These are phyloP conservation scores for Criorhina ranunculi DNA, from an alignment of 2,888 invertebrate genomes.

Conservation along the genomic window DNA sequence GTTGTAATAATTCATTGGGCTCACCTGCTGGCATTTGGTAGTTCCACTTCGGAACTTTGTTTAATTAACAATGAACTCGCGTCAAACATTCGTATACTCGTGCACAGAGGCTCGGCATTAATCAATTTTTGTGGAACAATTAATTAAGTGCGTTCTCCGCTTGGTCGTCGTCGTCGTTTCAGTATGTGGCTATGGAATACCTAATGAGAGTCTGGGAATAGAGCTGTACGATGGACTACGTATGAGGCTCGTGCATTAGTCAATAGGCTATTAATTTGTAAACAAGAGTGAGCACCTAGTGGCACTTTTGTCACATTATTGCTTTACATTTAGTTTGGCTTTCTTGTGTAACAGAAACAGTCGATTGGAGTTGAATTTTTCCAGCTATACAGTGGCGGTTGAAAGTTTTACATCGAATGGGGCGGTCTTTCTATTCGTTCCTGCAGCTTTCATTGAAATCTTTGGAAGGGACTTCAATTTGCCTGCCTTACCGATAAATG, in stretches of 20 bases:
- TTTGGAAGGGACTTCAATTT: too few relatives aligned
- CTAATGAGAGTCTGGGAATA: constrained; percentile 29
- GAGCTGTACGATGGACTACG: neutral
- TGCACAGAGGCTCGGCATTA: constrained; percentile 48
- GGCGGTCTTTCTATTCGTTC: too few relatives aligned
- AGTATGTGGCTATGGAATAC: constrained; percentile 39
- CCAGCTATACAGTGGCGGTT: too few relatives aligned
- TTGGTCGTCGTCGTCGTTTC: constrained; percentile 36
- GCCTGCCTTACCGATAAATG: too few relatives aligned
- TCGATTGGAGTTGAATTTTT: too few relatives aligned
- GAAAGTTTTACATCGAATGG: too few relatives aligned
- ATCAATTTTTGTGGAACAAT: constrained; percentile 72
- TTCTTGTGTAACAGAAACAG: neutral
- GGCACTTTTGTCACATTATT: constrained; percentile 56
- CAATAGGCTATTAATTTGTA: constrained; percentile 32
- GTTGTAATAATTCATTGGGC: constrained; percentile 9
- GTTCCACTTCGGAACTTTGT: constrained; percentile 47
- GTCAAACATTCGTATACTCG: constrained; percentile 47
- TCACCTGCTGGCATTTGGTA: neutral
- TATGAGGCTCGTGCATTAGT: neutral
- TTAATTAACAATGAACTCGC: constrained; percentile 67
- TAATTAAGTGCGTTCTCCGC: constrained; percentile 69
- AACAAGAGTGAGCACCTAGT: constrained; percentile 32
- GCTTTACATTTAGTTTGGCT: constrained; percentile 19
- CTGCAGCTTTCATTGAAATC: too few relatives aligned